Conservation (phyloP, 1,140 invertebrate species). For the Caerostris darwini region DNA sequence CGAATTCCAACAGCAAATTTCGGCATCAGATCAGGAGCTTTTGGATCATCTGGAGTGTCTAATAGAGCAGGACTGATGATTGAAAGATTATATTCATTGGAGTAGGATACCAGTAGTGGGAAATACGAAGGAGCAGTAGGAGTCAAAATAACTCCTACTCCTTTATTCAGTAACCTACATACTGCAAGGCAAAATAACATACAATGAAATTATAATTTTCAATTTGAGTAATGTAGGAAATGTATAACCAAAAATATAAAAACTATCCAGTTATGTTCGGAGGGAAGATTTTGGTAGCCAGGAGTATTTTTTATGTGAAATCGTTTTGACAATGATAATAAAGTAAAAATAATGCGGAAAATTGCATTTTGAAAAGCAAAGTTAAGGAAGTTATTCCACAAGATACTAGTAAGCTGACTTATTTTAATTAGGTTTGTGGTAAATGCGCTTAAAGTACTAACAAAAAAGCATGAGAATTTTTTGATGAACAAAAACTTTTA, state of each 20-base stretch:
- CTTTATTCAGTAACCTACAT: slow-evolving; percentile 93
- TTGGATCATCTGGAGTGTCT: slow-evolving; percentile 85
- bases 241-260: background rate
- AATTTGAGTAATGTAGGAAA: background rate
- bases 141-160: slow-evolving; percentile 94
- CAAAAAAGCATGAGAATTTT: too few relatives aligned
- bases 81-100: slow-evolving; percentile 97
- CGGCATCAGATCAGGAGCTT: slow-evolving; percentile 90
- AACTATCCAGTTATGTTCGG: too few relatives aligned
- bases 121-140: slow-evolving; percentile 95
- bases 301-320: too few relatives aligned
- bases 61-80: slow-evolving; percentile 96
- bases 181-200: slow-evolving; percentile 85
- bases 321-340: too few relatives aligned
- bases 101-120: slow-evolving; percentile 95
- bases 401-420: too few relatives aligned
- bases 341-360: too few relatives aligned
- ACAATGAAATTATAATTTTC: background rate
- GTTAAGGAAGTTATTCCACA: too few relatives aligned
- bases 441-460: too few relatives aligned
- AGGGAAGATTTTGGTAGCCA: too few relatives aligned
- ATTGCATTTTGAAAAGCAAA: too few relatives aligned
- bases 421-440: too few relatives aligned
- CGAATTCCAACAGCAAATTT: slow-evolving; percentile 94
- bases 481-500: too few relatives aligned